Percentiles rank a stretch among this genome's conserved stretches.
phyloP scores from a whole-genome alignment of 1,140 invertebrate species.

The Diuraphis noxia region DNA sequence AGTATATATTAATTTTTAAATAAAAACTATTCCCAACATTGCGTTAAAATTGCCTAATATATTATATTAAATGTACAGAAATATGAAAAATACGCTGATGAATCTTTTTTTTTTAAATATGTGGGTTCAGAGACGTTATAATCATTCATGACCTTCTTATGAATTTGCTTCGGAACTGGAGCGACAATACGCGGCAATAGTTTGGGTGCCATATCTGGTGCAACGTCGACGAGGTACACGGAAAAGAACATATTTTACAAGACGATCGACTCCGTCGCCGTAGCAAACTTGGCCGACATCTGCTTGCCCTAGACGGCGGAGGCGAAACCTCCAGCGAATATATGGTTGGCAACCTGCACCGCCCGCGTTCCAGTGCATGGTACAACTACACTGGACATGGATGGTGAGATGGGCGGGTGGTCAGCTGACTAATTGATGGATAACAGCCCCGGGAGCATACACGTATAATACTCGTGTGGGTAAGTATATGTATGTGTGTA shows the following conservation, averaged over 20 bases:
- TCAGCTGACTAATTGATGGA: conserved; percentile 43
- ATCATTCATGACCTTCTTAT: not conserved
- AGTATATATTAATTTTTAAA: not conserved
- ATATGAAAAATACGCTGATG: no score
- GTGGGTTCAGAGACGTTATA: no score
- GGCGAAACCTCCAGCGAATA: not conserved
- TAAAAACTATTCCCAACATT: not conserved
- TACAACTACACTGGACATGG: not conserved
- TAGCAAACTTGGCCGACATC: not conserved
- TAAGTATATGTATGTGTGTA: not conserved
- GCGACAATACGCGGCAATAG: not conserved
- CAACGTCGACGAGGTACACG: not conserved
- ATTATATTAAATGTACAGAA: not conserved
- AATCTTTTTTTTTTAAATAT: not conserved
- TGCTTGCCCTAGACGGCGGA: not conserved
- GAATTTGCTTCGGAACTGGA: not conserved
- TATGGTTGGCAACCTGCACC: conserved; percentile 20
- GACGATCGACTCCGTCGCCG: not conserved
- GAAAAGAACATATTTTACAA: conserved; percentile 8
- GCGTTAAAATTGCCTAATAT: not conserved
- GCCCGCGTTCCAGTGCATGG: no score
- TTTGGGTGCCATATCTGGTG: not conserved
- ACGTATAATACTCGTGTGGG: not conserved
- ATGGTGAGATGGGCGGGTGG: not conserved
- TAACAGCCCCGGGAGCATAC: conserved; percentile 36